Conservation (phyloP, 2,113 vertebrate genomes). For the Lontra canadensis region DNA sequence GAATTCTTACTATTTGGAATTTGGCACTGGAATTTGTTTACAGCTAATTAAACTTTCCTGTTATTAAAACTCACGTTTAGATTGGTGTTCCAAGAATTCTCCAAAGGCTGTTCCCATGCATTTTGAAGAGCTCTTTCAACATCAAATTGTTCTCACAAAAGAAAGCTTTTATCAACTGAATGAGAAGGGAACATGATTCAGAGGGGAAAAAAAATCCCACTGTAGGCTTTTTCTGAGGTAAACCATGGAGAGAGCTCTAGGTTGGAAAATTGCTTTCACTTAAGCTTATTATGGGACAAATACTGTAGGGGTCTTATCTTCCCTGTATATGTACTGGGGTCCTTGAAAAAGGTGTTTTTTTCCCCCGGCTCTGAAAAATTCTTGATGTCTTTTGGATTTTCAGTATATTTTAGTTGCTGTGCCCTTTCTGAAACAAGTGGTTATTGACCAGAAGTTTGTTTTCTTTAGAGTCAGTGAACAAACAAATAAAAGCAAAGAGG, state of each 20-base stretch:
- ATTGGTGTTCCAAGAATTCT: conserved; percentile 35
- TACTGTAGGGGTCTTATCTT: conserved; percentile 30
- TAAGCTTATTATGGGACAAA: conserved; percentile 54
- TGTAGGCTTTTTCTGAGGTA: conserved; percentile 18
- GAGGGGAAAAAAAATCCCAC: conserved; percentile 19
- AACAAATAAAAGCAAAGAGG: neutral
- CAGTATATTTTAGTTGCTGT: neutral
- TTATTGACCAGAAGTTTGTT: conserved; percentile 27
- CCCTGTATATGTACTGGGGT: neutral
- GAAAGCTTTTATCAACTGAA: conserved; percentile 49
- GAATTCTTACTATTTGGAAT: neutral
- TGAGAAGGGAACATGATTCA: conserved; percentile 45
- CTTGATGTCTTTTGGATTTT: conserved; percentile 38
- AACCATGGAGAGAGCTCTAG: neutral
- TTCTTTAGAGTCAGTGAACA: neutral
- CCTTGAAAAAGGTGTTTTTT: conserved; percentile 17
- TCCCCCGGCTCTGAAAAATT: neutral
- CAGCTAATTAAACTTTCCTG: neutral
- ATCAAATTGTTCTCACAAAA: conserved; percentile 59
- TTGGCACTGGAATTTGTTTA: conserved; percentile 33
- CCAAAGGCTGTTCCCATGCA: conserved; percentile 24
- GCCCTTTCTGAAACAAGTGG: conserved; percentile 47
- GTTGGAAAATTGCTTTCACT: conserved; percentile 58
- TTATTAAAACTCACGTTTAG: conserved; percentile 26
- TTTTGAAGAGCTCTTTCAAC: conserved; percentile 64